phyloP scores from a whole-genome alignment of 2,888 invertebrate species.

The Stramonita haemastoma region DNA sequence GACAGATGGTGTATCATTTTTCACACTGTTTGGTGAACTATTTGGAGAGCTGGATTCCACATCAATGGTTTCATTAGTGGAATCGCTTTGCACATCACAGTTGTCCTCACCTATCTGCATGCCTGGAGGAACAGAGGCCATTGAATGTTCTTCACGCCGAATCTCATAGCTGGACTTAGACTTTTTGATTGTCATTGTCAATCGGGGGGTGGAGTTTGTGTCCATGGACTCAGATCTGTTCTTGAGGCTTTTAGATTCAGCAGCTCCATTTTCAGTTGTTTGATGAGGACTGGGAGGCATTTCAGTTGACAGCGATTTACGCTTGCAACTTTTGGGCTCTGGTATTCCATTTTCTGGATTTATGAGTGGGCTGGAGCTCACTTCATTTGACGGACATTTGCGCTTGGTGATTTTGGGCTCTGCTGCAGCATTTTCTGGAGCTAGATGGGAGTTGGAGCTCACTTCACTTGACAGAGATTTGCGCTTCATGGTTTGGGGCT shows the following conservation, averaged over 20 bases:
- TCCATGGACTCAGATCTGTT: neutral
- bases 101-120: conserved; percentile 38
- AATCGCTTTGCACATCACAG: conserved; percentile 42
- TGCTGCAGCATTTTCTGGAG: conserved; percentile 12
- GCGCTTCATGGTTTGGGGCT: too few relatives aligned
- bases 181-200: conserved; percentile 28
- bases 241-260: neutral
- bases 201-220: neutral
- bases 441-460: neutral
- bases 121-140: neutral
- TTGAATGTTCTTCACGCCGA: neutral
- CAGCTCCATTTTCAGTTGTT: conserved; percentile 14
- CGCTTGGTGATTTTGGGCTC: neutral
- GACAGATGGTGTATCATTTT: conserved; percentile 35
- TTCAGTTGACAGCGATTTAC: too few relatives aligned
- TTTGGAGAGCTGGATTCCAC: conserved; percentile 44
- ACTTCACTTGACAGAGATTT: too few relatives aligned
- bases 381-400: too few relatives aligned
- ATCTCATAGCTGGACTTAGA: conserved; percentile 33
- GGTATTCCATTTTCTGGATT: too few relatives aligned
- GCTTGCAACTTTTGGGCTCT: too few relatives aligned
- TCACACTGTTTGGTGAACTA: conserved; percentile 46
- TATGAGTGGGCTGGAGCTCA: too few relatives aligned
- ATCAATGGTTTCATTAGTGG: conserved; percentile 41
- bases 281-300: neutral